phyloP scores from a whole-genome alignment of 2,797 vertebrate genomes.

The Cyprinodon diabolis region DNA sequence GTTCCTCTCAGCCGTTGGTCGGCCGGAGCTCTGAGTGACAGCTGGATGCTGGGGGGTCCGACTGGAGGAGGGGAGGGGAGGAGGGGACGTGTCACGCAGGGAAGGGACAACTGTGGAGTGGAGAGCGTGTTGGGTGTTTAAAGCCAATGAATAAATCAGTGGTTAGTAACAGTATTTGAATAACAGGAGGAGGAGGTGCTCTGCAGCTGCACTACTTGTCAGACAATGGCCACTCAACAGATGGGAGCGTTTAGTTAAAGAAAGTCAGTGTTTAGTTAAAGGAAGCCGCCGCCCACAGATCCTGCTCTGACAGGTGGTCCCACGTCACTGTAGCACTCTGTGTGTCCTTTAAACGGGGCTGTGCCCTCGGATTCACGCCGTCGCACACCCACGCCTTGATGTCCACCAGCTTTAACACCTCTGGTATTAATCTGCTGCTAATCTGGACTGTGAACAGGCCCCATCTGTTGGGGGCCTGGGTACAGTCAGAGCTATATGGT shows the following conservation, averaged over 20 bases:
- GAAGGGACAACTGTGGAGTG: constrained; percentile 30
- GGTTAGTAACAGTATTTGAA: constrained; percentile 80
- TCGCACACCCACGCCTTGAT: constrained; percentile 33
- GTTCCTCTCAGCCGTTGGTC: too few relatives aligned
- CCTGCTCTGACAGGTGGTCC: constrained; percentile 88
- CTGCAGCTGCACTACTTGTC: constrained; percentile 88
- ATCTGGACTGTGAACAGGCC: constrained; percentile 18
- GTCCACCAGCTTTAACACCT: constrained; percentile 26
- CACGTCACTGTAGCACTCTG: constrained; percentile 68
- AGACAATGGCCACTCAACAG: constrained; percentile 95
- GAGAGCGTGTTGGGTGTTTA: constrained; percentile 57
- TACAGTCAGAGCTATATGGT: background rate
- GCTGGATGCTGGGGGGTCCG: constrained; percentile 63
- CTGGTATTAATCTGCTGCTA: constrained; percentile 11
- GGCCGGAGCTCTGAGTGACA: constrained; percentile 37
- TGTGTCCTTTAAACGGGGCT: constrained; percentile 56
- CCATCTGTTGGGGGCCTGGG: constrained; percentile 47
- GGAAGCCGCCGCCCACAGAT: constrained; percentile 63
- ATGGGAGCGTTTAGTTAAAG: constrained; percentile 90
- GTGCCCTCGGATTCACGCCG: constrained; percentile 36
- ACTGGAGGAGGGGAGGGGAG: constrained; percentile 42
- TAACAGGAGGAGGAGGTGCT: constrained; percentile 74
- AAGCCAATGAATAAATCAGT: constrained; percentile 99
- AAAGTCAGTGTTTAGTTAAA: constrained; percentile 85
- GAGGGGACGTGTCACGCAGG: constrained; percentile 41